Base-by-base conservation (phyloP, 2,113 vertebrate genomes). In the Thinocorus orbignyianus region DNA sequence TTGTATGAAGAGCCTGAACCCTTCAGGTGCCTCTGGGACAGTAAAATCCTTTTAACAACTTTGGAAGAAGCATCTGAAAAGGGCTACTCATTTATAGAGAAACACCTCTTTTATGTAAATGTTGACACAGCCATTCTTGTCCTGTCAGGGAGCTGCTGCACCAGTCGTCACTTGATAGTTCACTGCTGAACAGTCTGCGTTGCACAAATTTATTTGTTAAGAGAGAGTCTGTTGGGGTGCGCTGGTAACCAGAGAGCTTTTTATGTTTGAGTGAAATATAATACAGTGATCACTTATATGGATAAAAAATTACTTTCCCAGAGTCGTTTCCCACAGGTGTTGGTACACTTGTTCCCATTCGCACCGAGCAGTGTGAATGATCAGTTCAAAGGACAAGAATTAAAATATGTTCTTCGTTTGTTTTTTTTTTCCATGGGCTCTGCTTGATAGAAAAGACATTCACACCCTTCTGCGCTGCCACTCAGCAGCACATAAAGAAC, bases 341-440 rank as follows among this genome's bases (percentile, higher is more conserved):
- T 74, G 41, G 30, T 61, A 30, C 39, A 20, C 39, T 70, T 84
- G 42, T 70, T 93, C 74, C 65, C 46, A 46, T 91, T 95, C 0
- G 0, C 69, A 61, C 13, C 44, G 61, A 91, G 60, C 15, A 69
- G 33, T 44, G 60, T 86, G 41, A 91, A 85, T 0, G 0, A 77
- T 94, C 28, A 72, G n/a, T 84, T 92, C 86, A 93, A 96, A 86
- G 69, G 80, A 91, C 28, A 79, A 85, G 58, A 91, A 77, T 64
- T 86, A 86, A 95, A 95, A 80, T 88, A 73, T 24, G 46, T 93
- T 81, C 26, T 89, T 92, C 62, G 6, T 17, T 3, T 13, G 93
- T 92, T 96, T 93, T 44, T 3, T 13, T 94, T 92, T 96, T 93
- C 41, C 55, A 54, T n/a, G 17, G 66, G 30, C 68, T 6, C 23